Evolutionary conservation across 2,113 vertebrate species (phyloP).

Genomic region (Uria aalge): DNA sequence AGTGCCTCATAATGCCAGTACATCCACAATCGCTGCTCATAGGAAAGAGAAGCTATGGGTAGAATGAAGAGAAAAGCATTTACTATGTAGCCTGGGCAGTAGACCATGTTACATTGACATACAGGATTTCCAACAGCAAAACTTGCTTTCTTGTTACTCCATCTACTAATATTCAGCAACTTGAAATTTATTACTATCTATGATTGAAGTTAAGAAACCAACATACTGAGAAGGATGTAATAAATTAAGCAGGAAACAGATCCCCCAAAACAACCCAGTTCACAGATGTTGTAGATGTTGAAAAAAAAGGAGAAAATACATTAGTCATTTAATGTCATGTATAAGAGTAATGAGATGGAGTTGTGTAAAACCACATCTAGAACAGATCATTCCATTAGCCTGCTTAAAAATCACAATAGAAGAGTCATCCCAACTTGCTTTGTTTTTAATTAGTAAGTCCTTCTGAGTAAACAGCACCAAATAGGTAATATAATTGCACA

Average conservation of each 20-base stretch:
- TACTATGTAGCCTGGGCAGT: neutral
- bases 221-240: neutral
- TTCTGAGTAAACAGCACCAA: conserved; percentile 20
- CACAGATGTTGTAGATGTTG: neutral
- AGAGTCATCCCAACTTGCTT: neutral
- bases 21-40: neutral
- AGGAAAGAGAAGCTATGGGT: neutral
- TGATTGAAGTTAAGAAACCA: neutral
- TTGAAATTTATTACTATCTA: neutral
- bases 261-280: neutral
- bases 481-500: neutral
- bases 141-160: neutral
- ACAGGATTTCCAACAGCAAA: neutral
- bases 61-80: neutral
- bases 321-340: neutral
- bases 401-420: neutral
- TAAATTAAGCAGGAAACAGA: neutral
- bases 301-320: neutral
- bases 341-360: neutral
- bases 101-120: neutral
- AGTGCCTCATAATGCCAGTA: neutral
- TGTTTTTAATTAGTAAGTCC: conserved; percentile 6
- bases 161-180: neutral
- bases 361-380: neutral
- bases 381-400: neutral